Percentiles rank a stretch among this genome's conserved stretches.
phyloP scores from a whole-genome alignment of 1,140 invertebrate species.

The Lineus longissimus region DNA sequence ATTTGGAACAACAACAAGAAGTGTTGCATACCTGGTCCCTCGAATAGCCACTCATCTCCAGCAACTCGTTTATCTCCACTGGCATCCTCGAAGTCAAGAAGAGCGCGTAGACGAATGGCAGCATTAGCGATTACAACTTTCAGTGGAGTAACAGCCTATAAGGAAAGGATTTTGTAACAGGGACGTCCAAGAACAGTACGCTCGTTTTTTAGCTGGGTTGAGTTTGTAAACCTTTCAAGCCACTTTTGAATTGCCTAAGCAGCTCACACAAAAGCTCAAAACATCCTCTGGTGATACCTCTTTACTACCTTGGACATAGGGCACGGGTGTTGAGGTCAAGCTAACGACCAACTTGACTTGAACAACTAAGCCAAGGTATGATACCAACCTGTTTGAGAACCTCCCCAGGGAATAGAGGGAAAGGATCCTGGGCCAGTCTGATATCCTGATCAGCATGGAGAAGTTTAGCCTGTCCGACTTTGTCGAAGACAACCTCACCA shows the following conservation, averaged over 20 bases:
- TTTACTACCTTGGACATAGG: too few species aligned
- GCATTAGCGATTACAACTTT: slow-evolving; percentile 55
- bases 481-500: slow-evolving; percentile 45
- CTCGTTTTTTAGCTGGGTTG: too few species aligned
- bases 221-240: too few species aligned
- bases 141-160: slow-evolving; percentile 50
- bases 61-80: slow-evolving; percentile 48
- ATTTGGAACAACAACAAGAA: too few species aligned
- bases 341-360: too few species aligned
- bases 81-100: slow-evolving; percentile 55
- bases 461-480: slow-evolving; percentile 51
- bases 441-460: slow-evolving; percentile 57
- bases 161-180: neutral
- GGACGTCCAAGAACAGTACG: neutral
- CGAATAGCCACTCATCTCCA: slow-evolving; percentile 59
- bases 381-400: slow-evolving; percentile 46
- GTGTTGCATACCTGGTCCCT: slow-evolving; percentile 52
- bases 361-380: too few species aligned
- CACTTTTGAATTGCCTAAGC: too few species aligned
- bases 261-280: too few species aligned
- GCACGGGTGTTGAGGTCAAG: too few species aligned
- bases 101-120: slow-evolving; percentile 51
- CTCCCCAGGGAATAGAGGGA: slow-evolving; percentile 59
- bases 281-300: too few species aligned
- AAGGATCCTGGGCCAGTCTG: slow-evolving; percentile 58